Conservation (phyloP, 2,797 vertebrate species). For the Pseudochirops cupreus region DNA sequence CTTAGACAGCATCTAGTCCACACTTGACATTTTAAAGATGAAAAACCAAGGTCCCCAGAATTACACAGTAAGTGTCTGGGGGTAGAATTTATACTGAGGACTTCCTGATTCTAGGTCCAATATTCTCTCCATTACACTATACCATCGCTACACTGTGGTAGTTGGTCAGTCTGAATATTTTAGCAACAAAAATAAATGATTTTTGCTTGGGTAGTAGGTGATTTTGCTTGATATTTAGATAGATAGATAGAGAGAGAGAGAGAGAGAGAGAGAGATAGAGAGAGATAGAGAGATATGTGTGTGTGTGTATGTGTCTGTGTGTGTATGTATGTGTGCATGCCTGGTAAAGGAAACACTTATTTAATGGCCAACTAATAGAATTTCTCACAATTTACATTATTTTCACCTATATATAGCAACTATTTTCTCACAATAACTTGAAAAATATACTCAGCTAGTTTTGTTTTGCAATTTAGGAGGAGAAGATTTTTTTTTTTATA, state of each 20-base stretch:
- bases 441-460: constrained; percentile 28
- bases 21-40: neutral
- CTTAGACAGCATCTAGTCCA: neutral
- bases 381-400: neutral
- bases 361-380: constrained; percentile 11
- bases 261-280: too few relatives aligned
- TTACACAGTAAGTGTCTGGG: neutral
- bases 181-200: constrained; percentile 19
- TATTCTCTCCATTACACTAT: neutral
- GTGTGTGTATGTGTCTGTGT: too few relatives aligned
- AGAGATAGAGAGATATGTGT: too few relatives aligned
- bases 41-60: neutral
- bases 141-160: neutral
- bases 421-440: constrained; percentile 15
- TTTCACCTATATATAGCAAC: constrained; percentile 7
- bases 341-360: constrained; percentile 15
- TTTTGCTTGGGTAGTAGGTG: neutral
- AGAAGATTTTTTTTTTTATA: neutral
- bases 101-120: neutral
- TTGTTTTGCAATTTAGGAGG: neutral
- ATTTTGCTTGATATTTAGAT: neutral
- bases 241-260: too few relatives aligned
- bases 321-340: neutral
- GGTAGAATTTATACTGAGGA: neutral
- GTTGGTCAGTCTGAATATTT: constrained; percentile 27